Evolutionary conservation across 2,113 vertebrate genomes (phyloP), one percentile per base, ranked within the genome.

Genomic region (Salvator merianae): DNA sequence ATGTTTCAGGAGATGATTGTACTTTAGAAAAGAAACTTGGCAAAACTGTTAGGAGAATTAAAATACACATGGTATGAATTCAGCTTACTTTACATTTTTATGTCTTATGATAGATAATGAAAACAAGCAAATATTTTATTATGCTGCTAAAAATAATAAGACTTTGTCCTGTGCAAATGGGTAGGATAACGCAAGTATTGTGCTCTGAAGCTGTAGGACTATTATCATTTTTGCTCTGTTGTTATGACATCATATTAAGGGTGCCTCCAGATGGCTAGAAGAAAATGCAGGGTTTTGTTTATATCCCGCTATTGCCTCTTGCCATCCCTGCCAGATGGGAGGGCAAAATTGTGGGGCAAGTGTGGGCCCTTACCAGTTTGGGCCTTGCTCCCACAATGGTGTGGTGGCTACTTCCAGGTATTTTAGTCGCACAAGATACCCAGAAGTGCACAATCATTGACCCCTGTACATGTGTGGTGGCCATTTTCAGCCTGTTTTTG

Each of bases 41-140:
- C 82, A 90, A 90, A 85, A 85, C 79, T 80, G 55, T 40, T 55
- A 36, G 65, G 75, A 83, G 69, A 83, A 84, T 88, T 34, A 62
- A 59, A 78, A 78, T 13, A 81, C 83, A 66, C 24, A 5, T 63
- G 73, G 53, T 26, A 47, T 32, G 69, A 55, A 72, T 83, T 62
- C 83, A 91, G 80, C 84, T 87, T 90, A 88, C 69, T 82, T 20
- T 4, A 24, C 81, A 30, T 74, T 83, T 40, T 76, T 82, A 87
- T 89, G 62, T 59, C 47, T 89, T 5, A 30, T 89, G 70, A 68
- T 66, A 83, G 26, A 77, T 84, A 88, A 85, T 85, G 69, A 79
- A 70, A 84, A 78, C 73, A 88, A 88, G 28, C 0, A 59, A 59
- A 81, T 1, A 71, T 66, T 82, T 80, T 84, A 10, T 1, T 72